phyloP scores from a whole-genome alignment of 2,113 vertebrate species.

The Protomyctophum bolini region DNA sequence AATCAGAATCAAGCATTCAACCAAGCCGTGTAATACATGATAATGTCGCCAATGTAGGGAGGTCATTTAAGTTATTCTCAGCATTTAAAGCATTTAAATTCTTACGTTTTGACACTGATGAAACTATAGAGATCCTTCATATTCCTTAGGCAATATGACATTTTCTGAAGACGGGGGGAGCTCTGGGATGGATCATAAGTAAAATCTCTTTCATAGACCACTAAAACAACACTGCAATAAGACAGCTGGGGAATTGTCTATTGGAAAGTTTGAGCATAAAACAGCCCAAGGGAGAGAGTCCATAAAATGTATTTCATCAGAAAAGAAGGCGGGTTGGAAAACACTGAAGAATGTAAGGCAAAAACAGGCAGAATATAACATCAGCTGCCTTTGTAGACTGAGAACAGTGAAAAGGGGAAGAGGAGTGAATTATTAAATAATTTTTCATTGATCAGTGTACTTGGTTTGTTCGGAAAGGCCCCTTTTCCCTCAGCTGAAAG shows the following conservation, averaged over 20 bases:
- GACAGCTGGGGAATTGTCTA: conserved; percentile 33
- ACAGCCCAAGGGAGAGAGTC: conserved; percentile 13
- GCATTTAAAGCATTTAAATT: background rate
- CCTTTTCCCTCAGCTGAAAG: background rate
- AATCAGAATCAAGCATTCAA: no score
- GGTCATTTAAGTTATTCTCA: no score
- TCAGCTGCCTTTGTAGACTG: conserved; percentile 7
- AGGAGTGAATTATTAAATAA: conserved; percentile 54
- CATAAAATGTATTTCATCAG: conserved; percentile 34
- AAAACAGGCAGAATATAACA: conserved; percentile 11
- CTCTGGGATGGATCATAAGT: conserved; percentile 17
- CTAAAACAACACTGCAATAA: conserved; percentile 24
- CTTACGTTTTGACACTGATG: background rate
- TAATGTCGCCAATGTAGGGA: no score
- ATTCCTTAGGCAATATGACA: conserved; percentile 10
- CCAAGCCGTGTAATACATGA: no score
- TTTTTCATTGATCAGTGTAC: conserved; percentile 42
- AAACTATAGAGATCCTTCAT: background rate
- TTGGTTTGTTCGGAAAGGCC: background rate
- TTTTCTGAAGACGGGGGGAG: conserved; percentile 14
- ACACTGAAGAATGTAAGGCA: conserved; percentile 31
- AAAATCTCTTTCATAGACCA: conserved; percentile 10
- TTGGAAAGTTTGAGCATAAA: conserved; percentile 34
- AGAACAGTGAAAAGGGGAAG: conserved; percentile 6
- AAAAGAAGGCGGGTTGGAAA: background rate